Evolutionary conservation across 2,888 invertebrate species (phyloP).

Genomic region (Hypomecis atomaria): DNA sequence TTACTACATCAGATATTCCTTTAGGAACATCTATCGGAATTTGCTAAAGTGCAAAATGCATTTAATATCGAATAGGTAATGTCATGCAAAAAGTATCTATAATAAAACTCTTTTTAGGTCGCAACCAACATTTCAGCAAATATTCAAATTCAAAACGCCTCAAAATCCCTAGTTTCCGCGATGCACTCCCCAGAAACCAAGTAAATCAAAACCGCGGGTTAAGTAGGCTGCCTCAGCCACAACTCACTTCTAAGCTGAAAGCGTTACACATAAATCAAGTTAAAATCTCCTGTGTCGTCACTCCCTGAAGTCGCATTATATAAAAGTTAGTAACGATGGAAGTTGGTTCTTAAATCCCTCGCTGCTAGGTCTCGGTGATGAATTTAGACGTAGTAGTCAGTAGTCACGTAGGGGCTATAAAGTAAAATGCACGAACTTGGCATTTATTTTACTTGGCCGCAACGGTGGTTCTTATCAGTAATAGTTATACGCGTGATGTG

Average conservation of each 20-base stretch:
- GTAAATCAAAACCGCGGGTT: constrained; percentile 37
- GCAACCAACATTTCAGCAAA: background rate
- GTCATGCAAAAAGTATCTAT: too few relatives aligned
- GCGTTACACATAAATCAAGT: constrained; percentile 63
- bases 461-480: constrained; percentile 21
- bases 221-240: constrained; percentile 36
- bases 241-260: constrained; percentile 45
- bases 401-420: constrained; percentile 39
- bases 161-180: constrained; percentile 2
- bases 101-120: too few relatives aligned
- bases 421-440: constrained; percentile 38
- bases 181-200: constrained; percentile 24
- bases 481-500: constrained; percentile 24
- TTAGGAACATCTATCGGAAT: too few relatives aligned
- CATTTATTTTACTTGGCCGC: constrained; percentile 35
- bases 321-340: constrained; percentile 74
- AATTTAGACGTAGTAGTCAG: constrained; percentile 48
- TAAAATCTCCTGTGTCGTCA: constrained; percentile 61
- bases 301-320: constrained; percentile 63
- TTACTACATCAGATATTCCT: too few relatives aligned
- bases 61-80: too few relatives aligned
- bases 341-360: constrained; percentile 66
- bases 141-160: constrained; percentile 1
- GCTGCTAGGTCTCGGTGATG: constrained; percentile 51
- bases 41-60: too few relatives aligned